Conservation (phyloP, 1,140 invertebrate species). For the Chironomus striatipennis region DNA sequence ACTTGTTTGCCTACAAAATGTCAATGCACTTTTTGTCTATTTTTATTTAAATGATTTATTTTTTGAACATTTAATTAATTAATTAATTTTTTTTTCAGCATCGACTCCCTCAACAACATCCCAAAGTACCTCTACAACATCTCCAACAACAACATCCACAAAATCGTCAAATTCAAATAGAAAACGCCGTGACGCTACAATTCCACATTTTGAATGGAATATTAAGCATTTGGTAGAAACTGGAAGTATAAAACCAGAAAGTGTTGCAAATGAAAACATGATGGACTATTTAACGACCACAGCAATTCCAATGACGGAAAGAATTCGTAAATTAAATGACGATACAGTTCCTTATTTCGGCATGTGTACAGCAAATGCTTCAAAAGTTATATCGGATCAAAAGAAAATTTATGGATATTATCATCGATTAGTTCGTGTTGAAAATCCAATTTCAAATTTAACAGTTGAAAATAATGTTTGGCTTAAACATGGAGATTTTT, state of each 20-base stretch:
- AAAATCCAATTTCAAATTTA: constrained; percentile 56
- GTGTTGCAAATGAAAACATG: constrained; percentile 25
- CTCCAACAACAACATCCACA: constrained; percentile 27
- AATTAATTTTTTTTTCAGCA: constrained; percentile 20
- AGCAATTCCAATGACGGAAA: constrained; percentile 31
- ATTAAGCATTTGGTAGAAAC: constrained; percentile 25
- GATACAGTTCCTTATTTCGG: constrained; percentile 28
- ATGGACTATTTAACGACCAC: constrained; percentile 29
- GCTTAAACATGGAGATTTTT: constrained; percentile 66
- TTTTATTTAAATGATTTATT: too few relatives aligned
- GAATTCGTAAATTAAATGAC: constrained; percentile 33
- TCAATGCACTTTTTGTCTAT: too few relatives aligned
- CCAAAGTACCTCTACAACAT: constrained; percentile 25
- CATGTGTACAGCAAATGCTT: constrained; percentile 51
- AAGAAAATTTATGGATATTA: constrained; percentile 68
- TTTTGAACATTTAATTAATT: too few relatives aligned
- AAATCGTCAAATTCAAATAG: constrained; percentile 26
- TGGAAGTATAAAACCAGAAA: constrained; percentile 28
- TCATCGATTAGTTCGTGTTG: constrained; percentile 47
- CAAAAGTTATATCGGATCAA: constrained; percentile 49
- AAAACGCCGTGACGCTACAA: constrained; percentile 7
- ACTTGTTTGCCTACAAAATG: too few relatives aligned
- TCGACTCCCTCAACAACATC: constrained; percentile 29
- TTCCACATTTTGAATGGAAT: neutral
- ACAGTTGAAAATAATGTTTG: constrained; percentile 62